Conservation (phyloP, 2,113 vertebrate species). For the Catharus bicknelli region DNA sequence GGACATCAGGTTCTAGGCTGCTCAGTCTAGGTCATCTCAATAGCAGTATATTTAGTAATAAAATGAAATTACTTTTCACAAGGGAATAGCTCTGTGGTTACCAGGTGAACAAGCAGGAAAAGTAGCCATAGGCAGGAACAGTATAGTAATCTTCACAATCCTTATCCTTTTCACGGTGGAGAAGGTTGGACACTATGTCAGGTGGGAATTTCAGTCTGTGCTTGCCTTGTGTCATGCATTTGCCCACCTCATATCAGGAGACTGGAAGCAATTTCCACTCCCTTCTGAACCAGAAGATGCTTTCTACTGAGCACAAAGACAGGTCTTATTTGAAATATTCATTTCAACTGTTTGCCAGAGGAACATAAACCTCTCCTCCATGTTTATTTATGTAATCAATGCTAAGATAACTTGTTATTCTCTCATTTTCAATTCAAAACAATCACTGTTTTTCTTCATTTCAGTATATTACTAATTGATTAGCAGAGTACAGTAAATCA, state of each 20-base stretch:
- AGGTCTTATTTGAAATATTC: not conserved
- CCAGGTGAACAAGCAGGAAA: not conserved
- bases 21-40: not conserved
- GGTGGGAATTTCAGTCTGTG: not conserved
- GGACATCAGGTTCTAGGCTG: not conserved
- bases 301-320: not conserved
- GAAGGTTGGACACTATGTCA: not conserved
- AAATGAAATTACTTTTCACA: not conserved
- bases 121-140: not conserved
- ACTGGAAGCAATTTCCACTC: not conserved
- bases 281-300: not conserved
- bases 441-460: not conserved
- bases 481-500: not conserved
- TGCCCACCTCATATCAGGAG: not conserved
- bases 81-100: not conserved
- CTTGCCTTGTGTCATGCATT: not conserved
- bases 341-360: not conserved
- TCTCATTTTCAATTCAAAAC: not conserved
- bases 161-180: not conserved
- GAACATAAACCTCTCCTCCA: not conserved
- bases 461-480: not conserved
- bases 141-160: not conserved
- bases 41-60: not conserved
- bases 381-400: not conserved
- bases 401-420: not conserved